Conservation (phyloP, 2,888 invertebrate genomes). For the Aleiodes leptofemur region DNA sequence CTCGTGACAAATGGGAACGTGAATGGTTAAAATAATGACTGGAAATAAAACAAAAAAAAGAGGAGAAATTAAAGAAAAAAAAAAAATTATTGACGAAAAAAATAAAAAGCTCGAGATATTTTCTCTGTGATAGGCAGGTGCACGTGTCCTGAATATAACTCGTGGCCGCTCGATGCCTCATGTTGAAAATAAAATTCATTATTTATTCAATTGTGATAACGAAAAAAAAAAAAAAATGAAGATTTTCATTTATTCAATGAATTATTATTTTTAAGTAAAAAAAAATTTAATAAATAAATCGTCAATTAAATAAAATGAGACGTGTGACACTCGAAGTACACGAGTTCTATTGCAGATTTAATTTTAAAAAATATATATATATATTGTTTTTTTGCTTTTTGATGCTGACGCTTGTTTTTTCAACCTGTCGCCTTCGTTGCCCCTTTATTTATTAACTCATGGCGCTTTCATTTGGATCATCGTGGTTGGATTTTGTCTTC, state of each 20-base stretch:
- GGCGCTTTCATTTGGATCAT: constrained; percentile 8
- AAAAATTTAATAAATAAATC: not conserved
- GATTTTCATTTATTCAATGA: not conserved
- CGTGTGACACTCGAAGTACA: constrained; percentile 30
- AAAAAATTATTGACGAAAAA: not conserved
- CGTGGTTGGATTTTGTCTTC: constrained; percentile 34
- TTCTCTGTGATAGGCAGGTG: constrained; percentile 5
- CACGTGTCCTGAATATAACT: constrained; percentile 20
- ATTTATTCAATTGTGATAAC: constrained; percentile 2
- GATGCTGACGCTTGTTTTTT: constrained; percentile 25
- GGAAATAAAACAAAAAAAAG: no score
- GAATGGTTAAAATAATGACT: no score
- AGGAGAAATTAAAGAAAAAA: no score
- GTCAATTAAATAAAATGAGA: not conserved
- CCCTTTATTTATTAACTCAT: not conserved
- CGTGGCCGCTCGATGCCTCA: constrained; percentile 3
- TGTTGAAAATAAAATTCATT: constrained; percentile 3
- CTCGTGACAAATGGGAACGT: no score
- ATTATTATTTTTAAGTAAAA: not conserved
- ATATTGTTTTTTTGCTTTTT: constrained; percentile 13
- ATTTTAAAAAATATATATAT: not conserved
- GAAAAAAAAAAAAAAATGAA: not conserved
- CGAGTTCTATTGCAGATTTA: constrained; percentile 4
- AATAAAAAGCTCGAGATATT: not conserved
- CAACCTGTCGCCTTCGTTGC: constrained; percentile 28